These are phyloP conservation scores for Scarus forsteni DNA, from an alignment of 2,797 vertebrate species.

Conservation along the genomic window DNA sequence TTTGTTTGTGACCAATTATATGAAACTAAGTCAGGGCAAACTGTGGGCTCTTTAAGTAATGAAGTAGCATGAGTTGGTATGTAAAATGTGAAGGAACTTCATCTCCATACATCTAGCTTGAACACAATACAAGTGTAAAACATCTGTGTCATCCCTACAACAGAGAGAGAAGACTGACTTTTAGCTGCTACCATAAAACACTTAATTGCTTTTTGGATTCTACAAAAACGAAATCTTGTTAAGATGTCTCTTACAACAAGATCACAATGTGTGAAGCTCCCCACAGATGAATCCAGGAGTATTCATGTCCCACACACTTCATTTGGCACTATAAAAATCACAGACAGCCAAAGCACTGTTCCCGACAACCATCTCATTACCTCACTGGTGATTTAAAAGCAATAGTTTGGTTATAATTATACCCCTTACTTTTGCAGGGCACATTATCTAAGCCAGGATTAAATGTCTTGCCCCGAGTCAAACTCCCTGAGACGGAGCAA, in stretches of 20 bases:
- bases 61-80: not conserved
- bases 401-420: slow-evolving; percentile 63
- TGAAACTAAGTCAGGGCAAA: no score
- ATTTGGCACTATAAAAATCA: slow-evolving; percentile 36
- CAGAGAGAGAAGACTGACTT: slow-evolving; percentile 14
- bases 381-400: slow-evolving; percentile 63
- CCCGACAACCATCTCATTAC: slow-evolving; percentile 58
- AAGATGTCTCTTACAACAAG: slow-evolving; percentile 20
- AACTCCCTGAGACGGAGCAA: slow-evolving; percentile 50
- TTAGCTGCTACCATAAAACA: slow-evolving; percentile 1
- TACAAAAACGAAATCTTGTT: slow-evolving; percentile 28
- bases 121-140: slow-evolving; percentile 7
- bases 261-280: slow-evolving; percentile 16
- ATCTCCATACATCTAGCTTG: slow-evolving; percentile 2
- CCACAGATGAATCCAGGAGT: slow-evolving; percentile 33
- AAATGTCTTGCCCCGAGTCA: slow-evolving; percentile 40
- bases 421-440: slow-evolving; percentile 22
- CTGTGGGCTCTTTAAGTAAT: no score
- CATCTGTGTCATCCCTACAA: not conserved
- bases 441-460: slow-evolving; percentile 49
- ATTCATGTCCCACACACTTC: slow-evolving; percentile 21
- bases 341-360: slow-evolving; percentile 33
- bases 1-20: no score
- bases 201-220: slow-evolving; percentile 30
- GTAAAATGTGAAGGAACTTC: not conserved